Evolutionary conservation across 2,797 vertebrate species (phyloP), one percentile per base, ranked within the genome.

Genomic region (Sebastiscus tertius): DNA sequence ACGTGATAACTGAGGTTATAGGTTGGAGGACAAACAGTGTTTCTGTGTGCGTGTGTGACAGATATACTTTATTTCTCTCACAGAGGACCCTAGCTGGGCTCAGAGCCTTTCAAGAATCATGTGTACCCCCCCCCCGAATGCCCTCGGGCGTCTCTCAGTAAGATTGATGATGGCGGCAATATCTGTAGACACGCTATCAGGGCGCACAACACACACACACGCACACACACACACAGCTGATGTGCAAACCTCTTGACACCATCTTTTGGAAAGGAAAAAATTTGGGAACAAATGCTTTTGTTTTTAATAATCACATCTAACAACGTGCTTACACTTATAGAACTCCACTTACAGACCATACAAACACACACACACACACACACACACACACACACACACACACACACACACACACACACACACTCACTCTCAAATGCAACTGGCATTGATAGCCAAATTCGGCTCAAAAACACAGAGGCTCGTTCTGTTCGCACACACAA

Each of bases 401-500:
- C 4, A 8, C 55, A 20, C 58, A 18, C 36, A 2, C 54, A 9
- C 55, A 18, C 55, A 18, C n/a, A 18, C 36, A 2, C 64, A 46
- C 11, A 20, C 22, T 46, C 31, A 10, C 9, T 26, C 16, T 52
- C 22, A 76, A 60, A 80, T 72, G 79, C 54, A 79, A 65, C 72
- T 61, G 22, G 4, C 68, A 65, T 82, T 88, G 69, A 60, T 76
- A 7, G 20, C 31, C 52, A 3, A 10, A 49, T 55, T 60, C 55
- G 22, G 13, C 27, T 79, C 31, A 6, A 26, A 73, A 78, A 70
- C 71, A 88, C 83, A 88, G 56, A 84, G 63, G 55, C 42, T 62
- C 1, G 14, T 83, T 86, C 39, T 88, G 63, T 82, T 66, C 60
- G 36, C 33, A 20, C 55, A 72, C 62, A 84, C 75, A 89, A 72